These are phyloP conservation scores for Psettodes erumei DNA, from an alignment of 2,113 vertebrate genomes.

Conservation along the genomic window DNA sequence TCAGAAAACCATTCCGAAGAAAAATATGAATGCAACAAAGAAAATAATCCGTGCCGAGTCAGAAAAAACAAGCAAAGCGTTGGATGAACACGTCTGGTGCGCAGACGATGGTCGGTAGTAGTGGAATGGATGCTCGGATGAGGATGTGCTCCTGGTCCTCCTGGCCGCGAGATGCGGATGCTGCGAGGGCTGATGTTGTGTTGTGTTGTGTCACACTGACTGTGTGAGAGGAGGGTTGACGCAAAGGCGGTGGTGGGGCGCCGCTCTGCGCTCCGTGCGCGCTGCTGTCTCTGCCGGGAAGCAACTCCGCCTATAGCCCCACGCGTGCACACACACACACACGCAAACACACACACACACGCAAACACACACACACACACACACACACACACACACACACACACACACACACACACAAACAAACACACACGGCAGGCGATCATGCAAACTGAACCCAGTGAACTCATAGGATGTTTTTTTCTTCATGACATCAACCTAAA, in stretches of 20 bases:
- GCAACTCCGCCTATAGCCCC: conserved; percentile 52
- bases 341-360: conserved; percentile 5
- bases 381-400: conserved; percentile 1
- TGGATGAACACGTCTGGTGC: conserved; percentile 60
- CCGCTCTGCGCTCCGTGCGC: conserved; percentile 74
- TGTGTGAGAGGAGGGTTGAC: conserved; percentile 52
- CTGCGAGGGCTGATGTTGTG: conserved; percentile 70
- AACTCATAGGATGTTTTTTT: conserved; percentile 20
- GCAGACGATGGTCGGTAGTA: conserved; percentile 66
- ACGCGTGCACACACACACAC: neutral
- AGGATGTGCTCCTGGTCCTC: conserved; percentile 79
- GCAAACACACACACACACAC: neutral
- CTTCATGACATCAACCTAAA: neutral
- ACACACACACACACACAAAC: neutral
- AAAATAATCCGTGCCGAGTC: conserved; percentile 47
- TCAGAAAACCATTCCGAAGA: conserved; percentile 57
- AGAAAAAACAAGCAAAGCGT: conserved; percentile 2
- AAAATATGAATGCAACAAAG: conserved; percentile 20
- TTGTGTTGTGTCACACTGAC: conserved; percentile 56
- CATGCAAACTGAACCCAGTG: conserved; percentile 31
- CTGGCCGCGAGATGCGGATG: conserved; percentile 73
- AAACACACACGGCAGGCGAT: neutral
- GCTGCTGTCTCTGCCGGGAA: conserved; percentile 57
- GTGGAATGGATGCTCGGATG: conserved; percentile 77
- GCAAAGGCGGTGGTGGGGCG: conserved; percentile 77